Base-by-base conservation (phyloP, 2,888 invertebrate species). In the Meiosimyza decipiens region DNA sequence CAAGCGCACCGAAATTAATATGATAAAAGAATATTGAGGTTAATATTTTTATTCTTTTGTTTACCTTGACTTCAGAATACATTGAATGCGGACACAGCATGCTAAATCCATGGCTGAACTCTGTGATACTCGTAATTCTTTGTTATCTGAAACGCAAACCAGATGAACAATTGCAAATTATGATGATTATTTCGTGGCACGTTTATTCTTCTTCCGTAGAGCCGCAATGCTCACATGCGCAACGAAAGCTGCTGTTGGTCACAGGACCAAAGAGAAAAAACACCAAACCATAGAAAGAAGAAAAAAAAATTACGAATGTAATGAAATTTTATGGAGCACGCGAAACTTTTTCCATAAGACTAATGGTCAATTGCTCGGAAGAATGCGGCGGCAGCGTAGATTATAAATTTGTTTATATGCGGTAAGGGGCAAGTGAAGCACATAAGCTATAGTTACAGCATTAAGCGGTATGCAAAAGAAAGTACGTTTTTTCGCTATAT, bases 81-180 rank as follows among this genome's bases (percentile, higher is more conserved):
- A 40, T 6, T 16, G 11, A 16, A 47, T 13, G 62, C n/a, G 15
- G 2, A 40, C 3, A 49, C n/a, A 11, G 49, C 40, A 49, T 22
- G 63, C 63, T 18, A 18, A 40, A 40, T 47, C 47, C 55, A 22
- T n/a, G 18, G 40, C 40, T 40, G 40, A 22, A 68, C 49, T 5
- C 40, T 40, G 9, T 40, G 40, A 7, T 9, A 7, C 40, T 40
- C 40, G 22, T 49, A 64, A 64, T 64, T 64, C 64, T 50, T 64
- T 64, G 64, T 64, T 64, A 64, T 18, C 49, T 64, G 50, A 64
- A 64, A 59, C 59, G 64, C 64, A 64, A 82, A 81, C 79, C 81
- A 82, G 81, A 82, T 82, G 82, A 82, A 81, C 80, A 82, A 82
- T 82, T 82, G 82, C 78, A 79, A 81, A 81, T 82, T 82, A 83